Percentiles rank a stretch among this genome's conserved stretches.
Conservation (phyloP, 2,113 vertebrate species). For the Prietella phreatophila region DNA sequence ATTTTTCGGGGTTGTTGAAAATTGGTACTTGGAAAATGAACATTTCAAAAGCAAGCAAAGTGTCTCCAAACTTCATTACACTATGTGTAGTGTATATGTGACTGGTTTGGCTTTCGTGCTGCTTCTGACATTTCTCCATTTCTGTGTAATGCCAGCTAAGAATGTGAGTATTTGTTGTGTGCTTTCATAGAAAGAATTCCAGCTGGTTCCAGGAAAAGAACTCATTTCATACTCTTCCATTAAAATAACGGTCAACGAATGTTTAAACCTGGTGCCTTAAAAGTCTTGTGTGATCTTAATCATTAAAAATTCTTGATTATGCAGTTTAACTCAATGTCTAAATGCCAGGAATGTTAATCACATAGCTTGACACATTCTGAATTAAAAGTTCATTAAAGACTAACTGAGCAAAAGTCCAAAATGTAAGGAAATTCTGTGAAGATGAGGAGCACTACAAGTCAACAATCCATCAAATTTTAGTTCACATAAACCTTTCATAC, state of each 20-base stretch:
- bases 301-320: not conserved
- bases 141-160: not conserved
- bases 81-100: not conserved
- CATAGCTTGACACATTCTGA: not conserved
- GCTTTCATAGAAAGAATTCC: not conserved
- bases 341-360: not conserved
- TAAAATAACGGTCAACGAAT: not conserved
- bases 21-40: not conserved
- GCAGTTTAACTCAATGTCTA: not conserved
- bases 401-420: not conserved
- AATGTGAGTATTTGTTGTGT: not conserved
- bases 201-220: not conserved
- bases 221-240: not conserved
- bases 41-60: not conserved
- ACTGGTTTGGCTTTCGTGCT: not conserved
- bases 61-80: not conserved
- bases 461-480: not conserved
- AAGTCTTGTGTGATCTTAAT: not conserved
- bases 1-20: not conserved
- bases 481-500: constrained; percentile 24
- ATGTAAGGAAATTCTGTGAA: not conserved
- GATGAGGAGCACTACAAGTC: not conserved
- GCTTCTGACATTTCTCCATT: not conserved
- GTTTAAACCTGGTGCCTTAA: not conserved
- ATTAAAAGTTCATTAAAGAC: not conserved